Evolutionary conservation across 2,113 vertebrate genomes (phyloP).

Genomic region (Tragelaphus strepsiceros): DNA sequence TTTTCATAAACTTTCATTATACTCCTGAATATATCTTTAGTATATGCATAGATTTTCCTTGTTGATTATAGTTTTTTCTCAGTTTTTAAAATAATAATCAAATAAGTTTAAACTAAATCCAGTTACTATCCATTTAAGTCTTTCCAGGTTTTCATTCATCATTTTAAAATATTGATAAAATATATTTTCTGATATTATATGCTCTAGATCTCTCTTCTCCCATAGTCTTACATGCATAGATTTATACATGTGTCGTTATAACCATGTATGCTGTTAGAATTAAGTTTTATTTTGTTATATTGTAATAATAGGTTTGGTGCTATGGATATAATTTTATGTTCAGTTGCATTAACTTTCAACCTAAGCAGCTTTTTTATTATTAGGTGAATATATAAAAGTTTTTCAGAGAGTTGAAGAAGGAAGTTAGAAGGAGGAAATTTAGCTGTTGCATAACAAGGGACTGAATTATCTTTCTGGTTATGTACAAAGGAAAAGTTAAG

Average conservation of each 20-base stretch:
- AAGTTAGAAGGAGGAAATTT: neutral
- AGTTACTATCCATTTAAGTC: neutral
- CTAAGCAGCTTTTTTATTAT: neutral
- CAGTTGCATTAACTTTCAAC: neutral
- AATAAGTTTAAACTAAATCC: neutral
- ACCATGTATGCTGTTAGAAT: neutral
- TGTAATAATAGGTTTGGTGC: neutral
- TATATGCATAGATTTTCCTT: neutral
- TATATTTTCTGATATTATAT: neutral
- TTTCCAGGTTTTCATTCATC: neutral
- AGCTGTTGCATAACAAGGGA: neutral
- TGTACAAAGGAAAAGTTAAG: neutral
- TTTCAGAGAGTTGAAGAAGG: neutral
- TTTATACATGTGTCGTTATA: neutral
- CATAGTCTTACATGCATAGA: neutral
- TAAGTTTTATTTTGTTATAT: constrained; percentile 22
- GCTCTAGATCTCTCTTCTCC: neutral
- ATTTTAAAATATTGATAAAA: neutral
- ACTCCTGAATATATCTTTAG: neutral
- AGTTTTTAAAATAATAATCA: neutral
- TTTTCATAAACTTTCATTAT: neutral
- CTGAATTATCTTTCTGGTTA: neutral
- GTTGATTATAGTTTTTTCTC: neutral
- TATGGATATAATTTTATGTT: neutral
- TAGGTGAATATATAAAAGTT: neutral